phyloP scores from a whole-genome alignment of 2,888 invertebrate genomes.

The Noctua pronuba region DNA sequence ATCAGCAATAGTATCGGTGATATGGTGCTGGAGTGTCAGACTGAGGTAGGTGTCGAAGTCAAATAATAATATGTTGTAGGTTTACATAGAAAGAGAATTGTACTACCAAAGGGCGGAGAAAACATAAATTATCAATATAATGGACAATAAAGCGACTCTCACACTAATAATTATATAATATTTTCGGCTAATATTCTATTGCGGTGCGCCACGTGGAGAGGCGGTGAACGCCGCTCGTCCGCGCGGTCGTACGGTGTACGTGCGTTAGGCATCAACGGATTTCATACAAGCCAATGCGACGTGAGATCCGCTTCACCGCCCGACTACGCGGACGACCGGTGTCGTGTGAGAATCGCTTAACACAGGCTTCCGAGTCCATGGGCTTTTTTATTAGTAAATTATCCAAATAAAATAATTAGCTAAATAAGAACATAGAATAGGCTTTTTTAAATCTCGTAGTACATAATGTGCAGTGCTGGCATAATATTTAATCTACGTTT shows the following conservation, averaged over 20 bases:
- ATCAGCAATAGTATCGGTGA: slow-evolving; percentile 46
- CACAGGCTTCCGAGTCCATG: not conserved
- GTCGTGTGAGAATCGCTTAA: not conserved
- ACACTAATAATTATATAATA: too few relatives aligned
- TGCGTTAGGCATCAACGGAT: not conserved
- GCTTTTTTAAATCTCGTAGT: not conserved
- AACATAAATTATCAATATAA: not conserved
- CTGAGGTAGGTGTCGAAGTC: slow-evolving; percentile 38
- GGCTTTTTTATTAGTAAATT: not conserved
- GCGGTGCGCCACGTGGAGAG: not conserved
- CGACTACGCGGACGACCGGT: not conserved
- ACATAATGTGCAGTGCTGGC: not conserved
- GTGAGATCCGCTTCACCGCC: not conserved
- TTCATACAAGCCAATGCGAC: not conserved
- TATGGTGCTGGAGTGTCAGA: slow-evolving; percentile 42
- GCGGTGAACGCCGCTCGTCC: not conserved
- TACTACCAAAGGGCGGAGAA: not conserved
- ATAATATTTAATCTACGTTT: not conserved
- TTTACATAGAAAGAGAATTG: too few relatives aligned
- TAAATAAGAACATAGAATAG: not conserved
- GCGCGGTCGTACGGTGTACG: too few relatives aligned
- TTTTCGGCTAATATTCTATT: not conserved
- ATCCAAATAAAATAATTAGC: not conserved
- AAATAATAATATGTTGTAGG: too few relatives aligned
- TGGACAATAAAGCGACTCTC: not conserved